Evolutionary conservation across 2,888 invertebrate species (phyloP), one percentile per base, ranked within the genome.

Genomic region (Cheilosia impressa): DNA sequence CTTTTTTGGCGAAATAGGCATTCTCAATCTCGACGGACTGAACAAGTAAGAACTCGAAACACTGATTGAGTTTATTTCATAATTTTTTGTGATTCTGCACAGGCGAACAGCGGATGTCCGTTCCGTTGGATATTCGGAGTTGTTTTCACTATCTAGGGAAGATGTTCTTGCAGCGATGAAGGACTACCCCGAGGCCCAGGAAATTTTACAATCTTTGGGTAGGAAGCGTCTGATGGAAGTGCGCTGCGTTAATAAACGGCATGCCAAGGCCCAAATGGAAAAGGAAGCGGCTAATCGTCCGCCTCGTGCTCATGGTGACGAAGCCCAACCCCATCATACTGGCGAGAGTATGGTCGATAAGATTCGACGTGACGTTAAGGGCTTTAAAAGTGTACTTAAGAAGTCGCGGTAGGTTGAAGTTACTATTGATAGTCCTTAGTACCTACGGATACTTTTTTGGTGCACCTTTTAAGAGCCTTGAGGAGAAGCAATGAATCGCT

Each of bases 1-100:
- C 92, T 99, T 99, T 93, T 99, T 99, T 90, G 98, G 98, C 1
- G 98, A 99, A 93, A 99, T 99, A 88, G 98, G 98, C 41, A 98
- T 99, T 88, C 94, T 99, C 4, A 98, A 98, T 92, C 93, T 99
- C 75, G 98, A 98, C 90, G 98, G 98, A 17, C 94, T 98, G 9
- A 98, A 99, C 93, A 98, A 98, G 98, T 98, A 93, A 93, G 93
- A 52, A 87, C 27, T n/a, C 55, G 19, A 13, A 19, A 7, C 1
- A 5, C 38, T 38, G 4, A 19, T 47, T 47, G 17, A 17, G 9
- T 19, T 7, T 17, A 19, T 17, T 47, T 47, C 9, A 6, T 31
- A 9, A 2, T 7, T 7, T 31, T 31, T 55, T 22, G 43, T 66
- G 22, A 10, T 17, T 9, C 24, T 60, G 19, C 55, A 68, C 91